phyloP scores from a whole-genome alignment of 1,140 invertebrate species.

The Antheraea pernyi region DNA sequence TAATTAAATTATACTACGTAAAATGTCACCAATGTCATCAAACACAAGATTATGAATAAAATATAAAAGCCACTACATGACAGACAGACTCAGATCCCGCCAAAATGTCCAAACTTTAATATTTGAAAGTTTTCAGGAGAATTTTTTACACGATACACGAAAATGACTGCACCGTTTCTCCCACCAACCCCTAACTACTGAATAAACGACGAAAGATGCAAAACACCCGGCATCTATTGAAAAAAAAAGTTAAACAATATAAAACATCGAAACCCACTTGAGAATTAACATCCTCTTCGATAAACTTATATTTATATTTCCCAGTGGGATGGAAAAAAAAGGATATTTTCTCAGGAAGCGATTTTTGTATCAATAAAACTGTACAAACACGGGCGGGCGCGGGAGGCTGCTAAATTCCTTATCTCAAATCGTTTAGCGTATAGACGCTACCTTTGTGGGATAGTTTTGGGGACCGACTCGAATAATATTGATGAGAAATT shows the following conservation, averaged over 20 bases:
- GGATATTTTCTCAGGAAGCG: conserved; percentile 36
- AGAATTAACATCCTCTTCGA: conserved; percentile 24
- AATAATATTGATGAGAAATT: neutral
- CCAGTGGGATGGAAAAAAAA: conserved; percentile 34
- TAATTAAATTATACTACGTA: too few relatives aligned
- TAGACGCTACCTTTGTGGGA: conserved; percentile 23
- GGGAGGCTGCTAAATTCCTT: conserved; percentile 42
- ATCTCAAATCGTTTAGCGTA: conserved; percentile 43
- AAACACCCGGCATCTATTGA: neutral
- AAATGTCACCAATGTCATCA: too few relatives aligned
- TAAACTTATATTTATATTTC: conserved; percentile 41
- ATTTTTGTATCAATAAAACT: conserved; percentile 33
- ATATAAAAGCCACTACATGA: too few relatives aligned
- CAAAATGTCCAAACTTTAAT: too few relatives aligned
- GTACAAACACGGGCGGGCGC: conserved; percentile 2
- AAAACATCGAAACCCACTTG: conserved; percentile 15
- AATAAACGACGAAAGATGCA: neutral
- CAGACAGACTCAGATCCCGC: too few relatives aligned
- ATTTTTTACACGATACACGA: too few relatives aligned
- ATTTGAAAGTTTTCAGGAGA: too few relatives aligned
- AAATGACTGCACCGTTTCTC: too few relatives aligned
- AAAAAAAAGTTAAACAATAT: neutral
- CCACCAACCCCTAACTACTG: too few relatives aligned
- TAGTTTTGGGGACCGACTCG: neutral
- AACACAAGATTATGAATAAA: too few relatives aligned